A percentile compares a stretch with the other conserved stretches of the same genome.
Evolutionary conservation across 2,113 vertebrate genomes (phyloP).

Genomic region (Salvelinus fontinalis): DNA sequence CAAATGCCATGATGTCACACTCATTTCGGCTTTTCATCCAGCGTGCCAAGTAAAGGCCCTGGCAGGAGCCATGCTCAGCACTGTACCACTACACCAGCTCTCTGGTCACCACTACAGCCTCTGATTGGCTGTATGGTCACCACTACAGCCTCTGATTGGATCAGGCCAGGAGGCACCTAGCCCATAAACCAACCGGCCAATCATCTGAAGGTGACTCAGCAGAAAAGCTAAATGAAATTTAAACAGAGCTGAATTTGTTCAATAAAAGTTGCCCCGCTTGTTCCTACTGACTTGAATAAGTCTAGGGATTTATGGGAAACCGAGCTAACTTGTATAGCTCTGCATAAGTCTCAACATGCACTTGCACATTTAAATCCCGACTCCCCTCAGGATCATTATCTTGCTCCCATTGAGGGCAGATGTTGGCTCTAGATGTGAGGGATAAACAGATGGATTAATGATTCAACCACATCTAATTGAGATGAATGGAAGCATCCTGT

Average conservation of each 20-base stretch:
- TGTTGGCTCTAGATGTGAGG: slow-evolving; percentile 4
- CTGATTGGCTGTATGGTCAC: too few relatives aligned
- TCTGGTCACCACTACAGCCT: slow-evolving; percentile 8
- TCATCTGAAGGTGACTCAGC: slow-evolving; percentile 11
- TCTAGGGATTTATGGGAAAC: not conserved
- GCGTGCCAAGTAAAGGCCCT: slow-evolving; percentile 41
- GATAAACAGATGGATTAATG: slow-evolving; percentile 1
- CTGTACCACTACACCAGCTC: slow-evolving; percentile 53
- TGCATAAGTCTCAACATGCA: not conserved
- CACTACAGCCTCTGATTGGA: not conserved
- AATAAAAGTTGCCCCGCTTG: not conserved
- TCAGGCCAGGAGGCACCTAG: not conserved
- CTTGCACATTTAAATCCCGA: not conserved
- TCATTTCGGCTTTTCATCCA: not conserved
- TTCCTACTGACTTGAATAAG: not conserved
- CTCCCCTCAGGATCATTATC: not conserved
- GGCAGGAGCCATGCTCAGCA: slow-evolving; percentile 19
- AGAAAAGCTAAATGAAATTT: not conserved
- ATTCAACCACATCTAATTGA: not conserved
- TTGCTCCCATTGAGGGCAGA: not conserved
- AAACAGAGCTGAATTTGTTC: too few relatives aligned
- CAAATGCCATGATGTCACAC: too few relatives aligned
- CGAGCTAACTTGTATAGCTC: not conserved
- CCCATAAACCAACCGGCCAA: not conserved
- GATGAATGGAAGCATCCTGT: not conserved